Percentiles rank a stretch among this genome's conserved stretches.
Conservation (phyloP, 92 coral and sea anemone genomes). For the Galaxea fascicularis region DNA sequence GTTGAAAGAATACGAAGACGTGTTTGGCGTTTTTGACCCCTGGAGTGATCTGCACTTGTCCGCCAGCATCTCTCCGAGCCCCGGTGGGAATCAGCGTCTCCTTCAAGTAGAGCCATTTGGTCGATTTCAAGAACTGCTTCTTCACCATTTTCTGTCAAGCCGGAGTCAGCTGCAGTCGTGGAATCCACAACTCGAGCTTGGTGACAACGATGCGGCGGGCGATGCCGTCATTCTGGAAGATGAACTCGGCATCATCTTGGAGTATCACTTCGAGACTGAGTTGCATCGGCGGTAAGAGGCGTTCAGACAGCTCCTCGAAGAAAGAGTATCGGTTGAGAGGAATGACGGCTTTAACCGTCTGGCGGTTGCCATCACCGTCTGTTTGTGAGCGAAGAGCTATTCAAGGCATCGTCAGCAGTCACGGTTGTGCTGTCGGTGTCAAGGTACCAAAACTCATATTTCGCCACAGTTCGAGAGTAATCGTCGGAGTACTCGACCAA, state of each 20-base stretch:
- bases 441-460: not conserved
- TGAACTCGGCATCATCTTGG: not conserved
- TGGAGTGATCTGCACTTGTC: not conserved
- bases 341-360: not conserved
- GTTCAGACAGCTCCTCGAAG: not conserved
- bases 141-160: not conserved
- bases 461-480: not conserved
- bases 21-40: too few species aligned
- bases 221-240: too few species aligned
- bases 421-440: not conserved
- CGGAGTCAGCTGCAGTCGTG: too few species aligned
- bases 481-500: constrained; percentile 23
- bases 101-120: too few species aligned
- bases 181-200: too few species aligned
- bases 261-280: not conserved
- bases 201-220: too few species aligned
- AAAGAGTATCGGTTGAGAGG: too few species aligned
- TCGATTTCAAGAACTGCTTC: not conserved
- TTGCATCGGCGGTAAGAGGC: not conserved
- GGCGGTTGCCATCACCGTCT: not conserved
- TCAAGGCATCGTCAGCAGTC: not conserved
- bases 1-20: too few species aligned
- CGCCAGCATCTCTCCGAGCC: not conserved
- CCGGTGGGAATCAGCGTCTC: too few species aligned
- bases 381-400: too few species aligned